Base-by-base conservation (phyloP, 2,888 invertebrate genomes). In the Zaprionus bogoriensis region DNA sequence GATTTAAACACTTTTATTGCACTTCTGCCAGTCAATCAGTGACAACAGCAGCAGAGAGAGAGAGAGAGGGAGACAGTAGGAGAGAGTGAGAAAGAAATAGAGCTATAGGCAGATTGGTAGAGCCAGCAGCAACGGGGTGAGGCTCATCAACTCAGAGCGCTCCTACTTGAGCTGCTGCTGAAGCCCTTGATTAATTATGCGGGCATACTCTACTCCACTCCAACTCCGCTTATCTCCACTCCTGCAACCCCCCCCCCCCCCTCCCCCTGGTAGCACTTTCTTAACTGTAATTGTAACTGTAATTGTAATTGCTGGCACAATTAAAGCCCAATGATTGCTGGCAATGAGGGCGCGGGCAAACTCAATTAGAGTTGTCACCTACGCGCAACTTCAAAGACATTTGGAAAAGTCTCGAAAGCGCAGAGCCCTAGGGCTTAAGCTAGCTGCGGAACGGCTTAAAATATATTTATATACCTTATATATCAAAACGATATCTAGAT, bases 1-100 rank as follows among this genome's bases (percentile, higher is more conserved):
- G 57, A 79, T 73, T 70, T 80, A 80, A 80, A 66, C 54, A 66
- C 77, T 76, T 83, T 73, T 70, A 71, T 67, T 63, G 63, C 84
- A 62, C 57, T 67, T 66, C 62, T 25, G 51, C 63, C 74, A 77
- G 63, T 83, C 77, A 77, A 77, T 78, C 78, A 69, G 42, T 39
- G 42, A 36, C 73, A 67, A 57, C 55, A 54, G 10, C 59, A 48
- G 17, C 44, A 38, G 17, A 7, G 32, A 14, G 14, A 4, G n/a
- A 2, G 1, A 2, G 4, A 30, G 30, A 5, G 30, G 27, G 27
- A 1, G 27, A 9, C 55, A 54, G 10, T 54, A 48, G 17, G 39
- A 38, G 17, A 7, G 32, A 14, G 14, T 10, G n/a, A 2, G 1
- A 2, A 4, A 30, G 30, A 5, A n/a, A 10, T 9, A 1, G 27